phyloP scores from a whole-genome alignment of 2,797 vertebrate species.

The Champsocephalus gunnari region DNA sequence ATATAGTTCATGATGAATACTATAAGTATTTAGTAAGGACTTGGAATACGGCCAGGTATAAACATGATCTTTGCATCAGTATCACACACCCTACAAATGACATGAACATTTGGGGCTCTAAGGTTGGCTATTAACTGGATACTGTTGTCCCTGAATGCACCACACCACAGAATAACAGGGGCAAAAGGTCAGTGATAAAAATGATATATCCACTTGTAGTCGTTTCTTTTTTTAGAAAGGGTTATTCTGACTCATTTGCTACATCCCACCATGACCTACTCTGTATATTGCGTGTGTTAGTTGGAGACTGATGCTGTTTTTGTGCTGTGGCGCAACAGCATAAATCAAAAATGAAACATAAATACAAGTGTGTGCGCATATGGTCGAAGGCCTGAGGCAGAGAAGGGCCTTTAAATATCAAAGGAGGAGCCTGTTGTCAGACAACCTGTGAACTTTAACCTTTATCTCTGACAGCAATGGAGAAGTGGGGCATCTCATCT shows the following conservation, averaged over 20 bases:
- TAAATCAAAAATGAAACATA: conserved; percentile 44
- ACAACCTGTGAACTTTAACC: conserved; percentile 63
- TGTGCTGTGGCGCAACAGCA: background rate
- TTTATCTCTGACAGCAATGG: conserved; percentile 41
- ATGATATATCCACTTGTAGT: background rate
- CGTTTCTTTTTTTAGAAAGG: background rate
- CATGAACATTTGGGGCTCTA: background rate
- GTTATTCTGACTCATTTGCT: background rate
- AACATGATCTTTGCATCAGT: too few species aligned
- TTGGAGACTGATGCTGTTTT: background rate
- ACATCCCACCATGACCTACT: background rate
- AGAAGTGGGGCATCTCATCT: conserved; percentile 1
- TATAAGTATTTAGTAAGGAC: too few species aligned
- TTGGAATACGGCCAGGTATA: too few species aligned
- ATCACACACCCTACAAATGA: too few species aligned
- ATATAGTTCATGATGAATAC: too few species aligned
- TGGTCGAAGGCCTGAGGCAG: conserved; percentile 58
- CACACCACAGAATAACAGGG: conserved; percentile 2
- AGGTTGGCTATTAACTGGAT: background rate
- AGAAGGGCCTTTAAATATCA: conserved; percentile 75
- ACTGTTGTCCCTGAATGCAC: conserved; percentile 3
- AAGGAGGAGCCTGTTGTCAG: conserved; percentile 36
- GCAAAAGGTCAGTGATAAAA: conserved; percentile 14
- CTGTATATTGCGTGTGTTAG: background rate
- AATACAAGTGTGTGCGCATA: conserved; percentile 24